Evolutionary conservation across 1,140 invertebrate species (phyloP), one percentile per base, ranked within the genome.

Genomic region (Riptortus pedestris): DNA sequence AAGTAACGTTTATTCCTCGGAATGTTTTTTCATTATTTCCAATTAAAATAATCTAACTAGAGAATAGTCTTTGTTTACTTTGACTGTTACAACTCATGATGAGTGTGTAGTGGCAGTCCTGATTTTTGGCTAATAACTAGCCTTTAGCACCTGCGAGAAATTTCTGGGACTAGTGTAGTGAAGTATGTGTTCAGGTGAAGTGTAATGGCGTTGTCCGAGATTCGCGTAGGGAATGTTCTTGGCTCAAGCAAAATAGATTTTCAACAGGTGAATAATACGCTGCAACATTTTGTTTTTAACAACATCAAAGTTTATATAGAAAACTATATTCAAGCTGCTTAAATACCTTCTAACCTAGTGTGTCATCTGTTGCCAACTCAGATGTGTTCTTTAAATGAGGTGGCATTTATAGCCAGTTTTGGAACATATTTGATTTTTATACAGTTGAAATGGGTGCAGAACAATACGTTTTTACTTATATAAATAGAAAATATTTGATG

Each of bases 191-290:
- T 45, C 65, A 52, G 38, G 33, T 26, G 58, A 68, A 64, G 45
- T 52, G 62, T 43, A 61, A 66, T 66, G 65, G 65, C 65, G 14
- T 33, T 66, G 38, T 66, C 65, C n/a, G 62, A 66, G 38, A 63
- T 66, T 55, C 65, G 65, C 24, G 33, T 66, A 58, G 62, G 62
- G 26, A 64, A 69, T 47, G 62, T 67, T 52, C 27, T 66, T 28
- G 52, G 26, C 9, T 59, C 60, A 63, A 60, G 63, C 20, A 66
- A 59, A 67, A 33, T 43, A 28, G 52, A 60, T 45, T 66, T 38
- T 20, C 59, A 65, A 16, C n/a, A 43, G 62, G 57, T 65, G 57
- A 60, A 45, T 45, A 48, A 63, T 29, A 1, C n/a, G n/a, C n/a
- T n/a, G n/a, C n/a, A n/a, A n/a, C n/a, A n/a, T n/a, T n/a, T n/a